Conservation (phyloP, 2,888 invertebrate genomes). For the Hanleya hanleyi region DNA sequence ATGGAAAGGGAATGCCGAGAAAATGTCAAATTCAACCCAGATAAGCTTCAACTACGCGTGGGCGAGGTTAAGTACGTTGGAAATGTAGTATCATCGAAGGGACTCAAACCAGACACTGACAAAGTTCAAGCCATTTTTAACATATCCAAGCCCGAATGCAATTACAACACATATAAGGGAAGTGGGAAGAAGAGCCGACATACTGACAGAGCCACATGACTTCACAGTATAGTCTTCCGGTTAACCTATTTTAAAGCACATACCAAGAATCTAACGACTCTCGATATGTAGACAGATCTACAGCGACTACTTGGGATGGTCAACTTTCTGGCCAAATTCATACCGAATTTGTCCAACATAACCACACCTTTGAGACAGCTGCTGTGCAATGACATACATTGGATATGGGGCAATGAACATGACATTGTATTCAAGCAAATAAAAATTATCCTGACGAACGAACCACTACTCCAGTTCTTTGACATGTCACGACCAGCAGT, state of each 20-base stretch:
- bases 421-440: constrained; percentile 16
- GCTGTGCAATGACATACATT: constrained; percentile 24
- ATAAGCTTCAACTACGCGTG: constrained; percentile 29
- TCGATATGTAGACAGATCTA: too few relatives aligned
- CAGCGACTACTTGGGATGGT: constrained; percentile 33
- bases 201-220: too few relatives aligned
- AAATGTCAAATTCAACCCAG: constrained; percentile 37
- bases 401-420: constrained; percentile 17
- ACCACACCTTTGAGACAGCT: constrained; percentile 35
- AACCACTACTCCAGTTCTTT: constrained; percentile 35
- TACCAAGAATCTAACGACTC: too few relatives aligned
- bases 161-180: too few relatives aligned
- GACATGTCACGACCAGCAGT: constrained; percentile 9
- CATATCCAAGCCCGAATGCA: constrained; percentile 34
- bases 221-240: too few relatives aligned
- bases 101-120: background rate
- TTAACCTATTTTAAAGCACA: too few relatives aligned
- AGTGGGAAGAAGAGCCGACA: too few relatives aligned
- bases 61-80: constrained; percentile 36
- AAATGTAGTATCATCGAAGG: constrained; percentile 26
- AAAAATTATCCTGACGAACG: constrained; percentile 28
- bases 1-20: constrained; percentile 26
- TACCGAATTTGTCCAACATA: constrained; percentile 36
- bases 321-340: constrained; percentile 35
- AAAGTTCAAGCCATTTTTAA: constrained; percentile 38